Evolutionary conservation across 2,888 invertebrate genomes (phyloP).

Genomic region (Dasypogon diadema): DNA sequence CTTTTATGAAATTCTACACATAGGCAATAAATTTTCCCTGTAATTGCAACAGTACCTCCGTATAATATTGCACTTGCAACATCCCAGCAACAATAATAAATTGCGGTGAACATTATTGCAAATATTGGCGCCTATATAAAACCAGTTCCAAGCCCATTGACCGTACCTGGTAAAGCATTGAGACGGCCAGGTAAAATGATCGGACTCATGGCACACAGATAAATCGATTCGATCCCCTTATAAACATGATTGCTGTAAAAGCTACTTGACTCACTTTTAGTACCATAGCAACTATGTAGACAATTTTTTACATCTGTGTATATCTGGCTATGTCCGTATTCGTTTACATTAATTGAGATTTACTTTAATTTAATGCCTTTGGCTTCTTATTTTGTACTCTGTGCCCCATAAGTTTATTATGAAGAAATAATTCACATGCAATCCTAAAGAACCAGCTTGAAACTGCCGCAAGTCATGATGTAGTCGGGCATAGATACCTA

Average conservation of each 20-base stretch:
- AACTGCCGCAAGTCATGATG: background rate
- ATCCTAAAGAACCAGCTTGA: background rate
- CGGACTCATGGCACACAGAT: background rate
- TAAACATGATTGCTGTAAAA: conserved; percentile 1
- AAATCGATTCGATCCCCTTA: conserved; percentile 1
- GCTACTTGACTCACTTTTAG: background rate
- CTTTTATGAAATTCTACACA: background rate
- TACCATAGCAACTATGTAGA: background rate
- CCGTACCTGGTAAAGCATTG: background rate
- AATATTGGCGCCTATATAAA: conserved; percentile 5
- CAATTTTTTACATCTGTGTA: background rate
- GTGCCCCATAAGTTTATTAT: background rate
- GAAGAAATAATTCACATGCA: conserved; percentile 3
- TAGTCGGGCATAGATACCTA: background rate
- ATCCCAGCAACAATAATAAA: background rate
- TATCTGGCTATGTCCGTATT: background rate
- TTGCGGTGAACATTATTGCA: background rate
- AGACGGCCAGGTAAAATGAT: background rate
- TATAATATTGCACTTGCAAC: conserved; percentile 8
- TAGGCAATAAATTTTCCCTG: background rate
- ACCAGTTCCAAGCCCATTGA: conserved; percentile 10
- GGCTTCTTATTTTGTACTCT: background rate
- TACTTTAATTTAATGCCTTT: background rate
- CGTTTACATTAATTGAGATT: background rate
- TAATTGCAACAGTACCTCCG: background rate